Evolutionary conservation across 1,140 invertebrate species (phyloP), one percentile per base, ranked within the genome.

Genomic region (Idris sp.): DNA sequence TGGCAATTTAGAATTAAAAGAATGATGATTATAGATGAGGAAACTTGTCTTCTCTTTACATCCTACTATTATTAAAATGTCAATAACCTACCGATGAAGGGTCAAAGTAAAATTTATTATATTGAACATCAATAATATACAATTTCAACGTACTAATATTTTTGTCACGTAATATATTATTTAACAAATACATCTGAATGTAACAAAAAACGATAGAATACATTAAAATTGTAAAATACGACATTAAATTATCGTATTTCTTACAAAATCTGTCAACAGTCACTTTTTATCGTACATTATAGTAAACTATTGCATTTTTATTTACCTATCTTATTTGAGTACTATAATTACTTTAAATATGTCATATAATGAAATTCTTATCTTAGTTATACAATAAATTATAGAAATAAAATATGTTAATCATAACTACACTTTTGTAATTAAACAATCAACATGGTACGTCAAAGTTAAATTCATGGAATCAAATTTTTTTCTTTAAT

Each of bases 21-120:
- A n/a, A n/a, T n/a, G n/a, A n/a, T n/a, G n/a, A n/a, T n/a, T n/a
- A n/a, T n/a, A n/a, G n/a, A n/a, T n/a, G n/a, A n/a, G n/a, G n/a
- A n/a, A n/a, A n/a, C n/a, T n/a, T n/a, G n/a, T n/a, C n/a, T n/a
- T n/a, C n/a, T n/a, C n/a, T n/a, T n/a, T n/a, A n/a, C n/a, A n/a
- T n/a, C n/a, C n/a, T n/a, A n/a, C n/a, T n/a, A n/a, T n/a, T n/a
- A n/a, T n/a, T n/a, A n/a, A n/a, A n/a, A n/a, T n/a, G n/a, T n/a
- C n/a, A n/a, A n/a, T n/a, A n/a, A n/a, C n/a, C n/a, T n/a, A n/a
- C n/a, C n/a, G n/a, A n/a, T n/a, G n/a, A n/a, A n/a, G n/a, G n/a
- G n/a, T n/a, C n/a, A n/a, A n/a, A 36, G 41, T 58, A 16, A 58
- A 58, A 58, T 58, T n/a, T 15, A 58, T 44, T 46, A 9, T 58